These are phyloP conservation scores for Thelaira solivaga DNA, from an alignment of 2,888 invertebrate genomes.

Conservation along the genomic window DNA sequence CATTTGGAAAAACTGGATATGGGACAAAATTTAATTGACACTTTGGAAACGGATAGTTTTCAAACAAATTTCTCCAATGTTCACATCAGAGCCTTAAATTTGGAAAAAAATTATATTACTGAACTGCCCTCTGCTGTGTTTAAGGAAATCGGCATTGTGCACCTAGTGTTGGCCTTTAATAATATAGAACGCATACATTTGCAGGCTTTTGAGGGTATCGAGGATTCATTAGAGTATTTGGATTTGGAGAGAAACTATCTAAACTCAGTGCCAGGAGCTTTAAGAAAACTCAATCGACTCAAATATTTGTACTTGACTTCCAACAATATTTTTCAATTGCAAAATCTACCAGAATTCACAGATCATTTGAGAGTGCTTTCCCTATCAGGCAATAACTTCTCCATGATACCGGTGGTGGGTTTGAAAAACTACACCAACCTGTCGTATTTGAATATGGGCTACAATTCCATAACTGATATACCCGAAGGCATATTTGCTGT, in stretches of 20 bases:
- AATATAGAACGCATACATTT: conserved; percentile 83
- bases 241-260: conserved; percentile 90
- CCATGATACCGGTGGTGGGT: conserved; percentile 83
- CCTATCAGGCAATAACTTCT: conserved; percentile 88
- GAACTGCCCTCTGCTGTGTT: conserved; percentile 83
- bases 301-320: conserved; percentile 90
- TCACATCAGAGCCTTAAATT: conserved; percentile 85
- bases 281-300: conserved; percentile 82
- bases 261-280: conserved; percentile 83
- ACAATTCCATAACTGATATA: conserved; percentile 89
- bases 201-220: conserved; percentile 85
- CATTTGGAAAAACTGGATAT: conserved; percentile 89
- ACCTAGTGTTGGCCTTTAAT: conserved; percentile 89
- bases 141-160: conserved; percentile 83
- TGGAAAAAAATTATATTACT: conserved; percentile 87
- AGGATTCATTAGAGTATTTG: conserved; percentile 86
- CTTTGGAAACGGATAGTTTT: conserved; percentile 82
- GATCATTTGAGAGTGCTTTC: conserved; percentile 85
- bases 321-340: conserved; percentile 83
- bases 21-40: conserved; percentile 88
- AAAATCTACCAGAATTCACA: conserved; percentile 79
- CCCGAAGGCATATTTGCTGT: conserved; percentile 84
- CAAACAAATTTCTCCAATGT: conserved; percentile 82
- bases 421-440: conserved; percentile 85
- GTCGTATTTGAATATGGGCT: conserved; percentile 92